A percentile compares a stretch with the other conserved stretches of the same genome.
Evolutionary conservation across 1,140 invertebrate genomes (phyloP).

Genomic region (Pseudomyrmex gracilis): DNA sequence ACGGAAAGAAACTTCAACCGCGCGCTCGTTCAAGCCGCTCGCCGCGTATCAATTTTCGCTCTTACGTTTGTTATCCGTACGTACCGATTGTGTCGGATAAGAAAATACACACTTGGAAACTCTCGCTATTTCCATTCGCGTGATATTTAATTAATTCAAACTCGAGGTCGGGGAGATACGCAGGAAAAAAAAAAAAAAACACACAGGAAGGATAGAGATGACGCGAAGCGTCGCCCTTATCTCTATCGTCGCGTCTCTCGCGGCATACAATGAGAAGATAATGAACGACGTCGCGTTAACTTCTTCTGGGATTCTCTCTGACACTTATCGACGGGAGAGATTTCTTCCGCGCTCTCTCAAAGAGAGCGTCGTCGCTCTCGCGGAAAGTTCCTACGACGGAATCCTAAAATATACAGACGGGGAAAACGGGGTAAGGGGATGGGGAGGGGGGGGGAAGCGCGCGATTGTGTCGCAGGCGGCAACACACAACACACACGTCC

Average conservation of each 20-base stretch:
- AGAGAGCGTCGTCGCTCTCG: constrained; percentile 5
- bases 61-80: neutral
- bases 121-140: constrained; percentile 5
- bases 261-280: constrained; percentile 20
- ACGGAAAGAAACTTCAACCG: too few relatives aligned
- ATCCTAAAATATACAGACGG: constrained; percentile 16
- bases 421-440: too few relatives aligned
- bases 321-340: constrained; percentile 53
- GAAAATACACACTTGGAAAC: neutral
- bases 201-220: too few relatives aligned
- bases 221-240: neutral
- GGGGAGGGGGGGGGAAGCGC: too few relatives aligned
- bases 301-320: neutral
- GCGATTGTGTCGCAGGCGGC: constrained; percentile 62
- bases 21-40: too few relatives aligned
- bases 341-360: constrained; percentile 57
- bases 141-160: neutral
- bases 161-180: too few relatives aligned
- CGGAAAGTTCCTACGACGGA: constrained; percentile 47
- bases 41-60: neutral
- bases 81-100: neutral
- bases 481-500: neutral
- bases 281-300: neutral
- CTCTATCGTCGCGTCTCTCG: neutral
- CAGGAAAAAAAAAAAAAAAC: too few relatives aligned